Evolutionary conservation across 2,888 invertebrate genomes (phyloP).

Genomic region (Chydorus sphaericus): DNA sequence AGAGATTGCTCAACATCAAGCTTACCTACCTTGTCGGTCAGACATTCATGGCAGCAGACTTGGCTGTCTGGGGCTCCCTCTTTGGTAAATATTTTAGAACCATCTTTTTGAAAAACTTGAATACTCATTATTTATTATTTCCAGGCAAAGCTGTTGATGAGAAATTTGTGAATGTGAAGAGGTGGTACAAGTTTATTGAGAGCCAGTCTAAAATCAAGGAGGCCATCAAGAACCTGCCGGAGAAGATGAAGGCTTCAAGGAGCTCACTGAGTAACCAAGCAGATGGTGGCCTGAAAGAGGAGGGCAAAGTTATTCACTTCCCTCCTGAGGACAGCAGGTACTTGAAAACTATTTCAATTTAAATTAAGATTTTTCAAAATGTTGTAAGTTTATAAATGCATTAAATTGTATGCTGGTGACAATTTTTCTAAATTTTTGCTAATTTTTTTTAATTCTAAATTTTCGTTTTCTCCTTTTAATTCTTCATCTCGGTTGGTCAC

Average conservation of each 20-base stretch:
- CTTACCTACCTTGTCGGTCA: conserved; percentile 70
- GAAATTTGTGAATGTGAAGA: conserved; percentile 25
- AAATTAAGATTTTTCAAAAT: no score
- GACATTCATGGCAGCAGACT: conserved; percentile 68
- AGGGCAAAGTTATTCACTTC: conserved; percentile 96
- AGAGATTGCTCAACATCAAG: conserved; percentile 56
- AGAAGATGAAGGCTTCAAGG: conserved; percentile 12
- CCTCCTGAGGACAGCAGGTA: conserved; percentile 99
- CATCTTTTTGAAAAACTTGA: no score
- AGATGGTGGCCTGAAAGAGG: conserved; percentile 45
- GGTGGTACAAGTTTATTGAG: conserved; percentile 29
- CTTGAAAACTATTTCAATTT: neutral
- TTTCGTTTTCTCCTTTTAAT: no score
- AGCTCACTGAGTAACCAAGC: conserved; percentile 2
- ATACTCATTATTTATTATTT: no score
- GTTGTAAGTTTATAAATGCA: neutral
- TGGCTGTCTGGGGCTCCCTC: conserved; percentile 64
- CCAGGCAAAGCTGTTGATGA: no score
- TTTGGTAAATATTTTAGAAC: conserved; percentile 31
- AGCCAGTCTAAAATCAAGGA: conserved; percentile 23
- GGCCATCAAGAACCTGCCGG: conserved; percentile 18
- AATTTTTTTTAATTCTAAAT: no score
- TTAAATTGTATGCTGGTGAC: no score
- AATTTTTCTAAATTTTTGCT: no score
- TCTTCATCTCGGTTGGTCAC: no score